Evolutionary conservation across 2,888 invertebrate species (phyloP).

Genomic region (Heliconius aoede): DNA sequence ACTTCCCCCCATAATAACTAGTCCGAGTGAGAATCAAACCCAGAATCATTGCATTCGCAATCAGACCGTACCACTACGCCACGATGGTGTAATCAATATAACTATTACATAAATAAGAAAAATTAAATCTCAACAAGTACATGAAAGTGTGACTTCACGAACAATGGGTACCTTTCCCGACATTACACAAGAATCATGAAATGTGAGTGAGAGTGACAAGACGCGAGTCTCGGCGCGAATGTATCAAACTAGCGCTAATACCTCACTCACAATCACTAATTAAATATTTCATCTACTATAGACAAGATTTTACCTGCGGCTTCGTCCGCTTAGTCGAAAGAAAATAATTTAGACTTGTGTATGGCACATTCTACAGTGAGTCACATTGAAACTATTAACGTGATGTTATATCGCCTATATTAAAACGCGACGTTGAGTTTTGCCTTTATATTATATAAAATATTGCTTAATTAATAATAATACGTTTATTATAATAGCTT

Average conservation of each 20-base stretch:
- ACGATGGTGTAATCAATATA: neutral
- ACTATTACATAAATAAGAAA: conserved; percentile 32
- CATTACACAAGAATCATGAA: conserved; percentile 35
- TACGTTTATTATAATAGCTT: neutral
- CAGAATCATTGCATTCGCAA: neutral
- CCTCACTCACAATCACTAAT: neutral
- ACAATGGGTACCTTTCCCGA: conserved; percentile 39
- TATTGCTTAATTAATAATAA: neutral
- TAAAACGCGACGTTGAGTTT: neutral
- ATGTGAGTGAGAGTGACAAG: conserved; percentile 35
- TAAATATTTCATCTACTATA: neutral
- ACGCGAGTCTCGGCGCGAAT: conserved; percentile 6
- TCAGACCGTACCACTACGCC: neutral
- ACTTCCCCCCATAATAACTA: neutral
- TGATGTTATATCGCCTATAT: too few relatives aligned
- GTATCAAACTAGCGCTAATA: conserved; percentile 20
- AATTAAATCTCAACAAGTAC: conserved; percentile 11
- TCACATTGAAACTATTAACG: neutral
- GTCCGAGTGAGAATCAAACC: neutral
- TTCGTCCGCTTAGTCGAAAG: neutral
- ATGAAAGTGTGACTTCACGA: conserved; percentile 10
- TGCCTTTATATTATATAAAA: too few relatives aligned
- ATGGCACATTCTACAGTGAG: neutral
- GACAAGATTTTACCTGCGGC: neutral
- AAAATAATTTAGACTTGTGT: neutral